These are phyloP conservation scores for Malthinus seriepunctatus DNA, from an alignment of 2,888 invertebrate species.

Conservation along the genomic window DNA sequence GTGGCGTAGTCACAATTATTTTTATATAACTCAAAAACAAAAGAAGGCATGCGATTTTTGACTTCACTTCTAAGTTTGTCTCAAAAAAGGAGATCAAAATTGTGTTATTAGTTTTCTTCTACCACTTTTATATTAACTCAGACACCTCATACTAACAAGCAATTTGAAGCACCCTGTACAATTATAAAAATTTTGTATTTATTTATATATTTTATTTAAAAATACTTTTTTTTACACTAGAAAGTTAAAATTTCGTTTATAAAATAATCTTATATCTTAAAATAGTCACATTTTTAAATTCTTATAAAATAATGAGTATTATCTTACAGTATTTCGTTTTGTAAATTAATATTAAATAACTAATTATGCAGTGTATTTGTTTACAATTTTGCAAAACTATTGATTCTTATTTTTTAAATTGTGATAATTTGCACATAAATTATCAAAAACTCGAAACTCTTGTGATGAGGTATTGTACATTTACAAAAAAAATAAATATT, in stretches of 20 bases:
- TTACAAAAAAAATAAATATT: constrained; percentile 4
- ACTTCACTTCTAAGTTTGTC: too few species aligned
- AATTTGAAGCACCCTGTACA: too few species aligned
- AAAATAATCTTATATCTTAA: constrained; percentile 1
- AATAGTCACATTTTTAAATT: neutral
- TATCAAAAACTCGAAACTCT: neutral
- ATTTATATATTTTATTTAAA: constrained; percentile 17
- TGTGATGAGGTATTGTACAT: neutral
- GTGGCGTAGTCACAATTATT: too few species aligned
- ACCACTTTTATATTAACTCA: too few species aligned
- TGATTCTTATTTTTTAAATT: neutral
- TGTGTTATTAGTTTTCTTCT: too few species aligned
- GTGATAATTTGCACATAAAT: neutral
- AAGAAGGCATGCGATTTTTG: too few species aligned
- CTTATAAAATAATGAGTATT: constrained; percentile 22
- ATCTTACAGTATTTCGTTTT: constrained; percentile 14
- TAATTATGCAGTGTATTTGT: neutral
- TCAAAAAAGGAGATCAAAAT: too few species aligned
- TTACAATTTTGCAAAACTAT: constrained; percentile 2
- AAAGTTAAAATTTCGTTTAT: constrained; percentile 14
- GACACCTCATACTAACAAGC: too few species aligned
- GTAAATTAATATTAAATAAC: constrained; percentile 8
- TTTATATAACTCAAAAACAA: too few species aligned
- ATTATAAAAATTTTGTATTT: too few species aligned
- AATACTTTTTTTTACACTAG: constrained; percentile 8